Evolutionary conservation across 2,113 vertebrate species (phyloP), one percentile per base, ranked within the genome.

Genomic region (Fregata magnificens): DNA sequence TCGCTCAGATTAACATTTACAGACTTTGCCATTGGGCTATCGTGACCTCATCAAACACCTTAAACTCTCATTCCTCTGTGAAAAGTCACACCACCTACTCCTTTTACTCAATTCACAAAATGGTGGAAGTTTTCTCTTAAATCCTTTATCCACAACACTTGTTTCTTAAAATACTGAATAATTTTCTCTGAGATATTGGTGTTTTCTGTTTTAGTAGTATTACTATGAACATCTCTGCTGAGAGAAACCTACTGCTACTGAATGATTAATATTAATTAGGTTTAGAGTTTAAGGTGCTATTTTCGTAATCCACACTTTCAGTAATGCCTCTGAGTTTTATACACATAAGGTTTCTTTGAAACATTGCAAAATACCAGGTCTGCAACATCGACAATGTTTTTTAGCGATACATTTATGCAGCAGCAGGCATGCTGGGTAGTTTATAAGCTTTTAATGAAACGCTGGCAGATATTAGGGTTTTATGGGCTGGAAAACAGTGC

Each of bases 401-500:
- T 89, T 82, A 88, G 98, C 88, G 69, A 94, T 97, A 90, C 28
- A 72, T 95, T 97, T 94, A 79, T 90, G 94, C 92, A 38, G 47
- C 77, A 50, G 86, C 71, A 63, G 94, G 94, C 97, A 88, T 44
- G 94, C 95, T 50, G 82, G 63, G 86, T 88, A 91, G 91, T 95
- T 85, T 81, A 91, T 95, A 97, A 96, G 95, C 95, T 97, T 96
- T 98, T 98, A 98, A 98, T 98, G 97, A 97, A 97, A 97, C 0
- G 5, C 77, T 59, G 83, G 95, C 59, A 66, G 95, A 95, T 97
- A 97, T 98, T 97, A 97, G 97, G 91, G 86, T 93, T 98, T 98
- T 98, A 98, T 98, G 98, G 97, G 65, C 97, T 98, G 97, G 98
- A 98, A 98, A 98, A 98, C 97, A 93, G 98, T 96, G 92, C 97